Evolutionary conservation across 2,113 vertebrate genomes (phyloP).

Genomic region (Columba janthina): DNA sequence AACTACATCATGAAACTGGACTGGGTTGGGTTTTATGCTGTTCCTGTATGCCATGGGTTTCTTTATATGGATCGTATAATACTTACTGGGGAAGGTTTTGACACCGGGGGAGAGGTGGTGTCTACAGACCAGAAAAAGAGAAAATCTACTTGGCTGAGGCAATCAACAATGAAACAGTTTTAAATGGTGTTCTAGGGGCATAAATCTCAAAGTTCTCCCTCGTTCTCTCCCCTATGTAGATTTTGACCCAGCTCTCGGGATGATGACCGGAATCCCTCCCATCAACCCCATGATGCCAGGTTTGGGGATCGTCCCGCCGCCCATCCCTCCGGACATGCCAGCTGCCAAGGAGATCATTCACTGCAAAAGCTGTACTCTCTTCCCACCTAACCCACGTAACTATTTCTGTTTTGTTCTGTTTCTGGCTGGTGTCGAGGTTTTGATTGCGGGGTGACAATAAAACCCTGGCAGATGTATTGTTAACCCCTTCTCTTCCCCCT

Average conservation of each 20-base stretch:
- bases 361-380: slow-evolving; percentile 96
- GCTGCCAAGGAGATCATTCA: slow-evolving; percentile 95
- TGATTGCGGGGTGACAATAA: too few relatives aligned
- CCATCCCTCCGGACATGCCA: slow-evolving; percentile 87
- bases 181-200: not conserved
- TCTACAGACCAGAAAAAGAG: not conserved
- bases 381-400: slow-evolving; percentile 95
- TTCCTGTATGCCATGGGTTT: not conserved
- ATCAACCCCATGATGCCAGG: slow-evolving; percentile 94
- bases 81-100: not conserved
- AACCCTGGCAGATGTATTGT: too few relatives aligned
- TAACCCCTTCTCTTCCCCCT: too few relatives aligned
- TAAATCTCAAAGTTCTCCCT: not conserved
- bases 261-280: slow-evolving; percentile 93
- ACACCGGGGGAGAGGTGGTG: not conserved
- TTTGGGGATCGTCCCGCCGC: slow-evolving; percentile 87
- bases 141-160: not conserved
- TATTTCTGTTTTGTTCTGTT: not conserved
- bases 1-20: not conserved
- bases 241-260: slow-evolving; percentile 89
- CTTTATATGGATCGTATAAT: not conserved
- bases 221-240: slow-evolving; percentile 69
- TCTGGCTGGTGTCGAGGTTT: not conserved
- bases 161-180: not conserved
- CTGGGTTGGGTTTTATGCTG: not conserved